These are phyloP conservation scores for Sorex maritimensis DNA, from an alignment of 2,797 vertebrate species.

Conservation along the genomic window DNA sequence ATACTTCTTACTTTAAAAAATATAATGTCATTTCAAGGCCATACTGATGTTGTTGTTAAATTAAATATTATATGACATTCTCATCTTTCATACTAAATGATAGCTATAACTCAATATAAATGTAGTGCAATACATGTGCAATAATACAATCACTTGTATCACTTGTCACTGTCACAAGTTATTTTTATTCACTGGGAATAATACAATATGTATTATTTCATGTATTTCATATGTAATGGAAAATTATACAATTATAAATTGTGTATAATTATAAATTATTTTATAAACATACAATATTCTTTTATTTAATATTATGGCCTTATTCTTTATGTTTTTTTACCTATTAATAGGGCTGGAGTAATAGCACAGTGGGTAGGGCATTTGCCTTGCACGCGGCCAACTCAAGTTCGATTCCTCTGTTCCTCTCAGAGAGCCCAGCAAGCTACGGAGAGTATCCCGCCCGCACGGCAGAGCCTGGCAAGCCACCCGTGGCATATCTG, in stretches of 20 bases:
- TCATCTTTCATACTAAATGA: background rate
- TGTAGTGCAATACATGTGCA: background rate
- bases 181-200: no score
- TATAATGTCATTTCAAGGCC: background rate
- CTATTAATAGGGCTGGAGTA: no score
- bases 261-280: background rate
- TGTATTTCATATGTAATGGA: no score
- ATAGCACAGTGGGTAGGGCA: no score
- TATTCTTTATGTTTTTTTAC: background rate
- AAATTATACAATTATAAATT: background rate
- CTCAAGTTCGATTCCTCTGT: no score
- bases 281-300: background rate
- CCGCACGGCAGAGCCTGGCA: no score
- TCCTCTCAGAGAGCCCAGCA: no score
- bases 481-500: no score
- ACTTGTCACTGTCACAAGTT: no score
- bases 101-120: background rate
- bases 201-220: no score
- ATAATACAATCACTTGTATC: background rate
- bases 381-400: no score
- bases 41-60: background rate
- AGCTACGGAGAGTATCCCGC: no score
- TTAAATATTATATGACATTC: background rate
- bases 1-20: background rate
- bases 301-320: background rate